Conservation (phyloP, 2,888 invertebrate genomes). For the Elmis aenea region DNA sequence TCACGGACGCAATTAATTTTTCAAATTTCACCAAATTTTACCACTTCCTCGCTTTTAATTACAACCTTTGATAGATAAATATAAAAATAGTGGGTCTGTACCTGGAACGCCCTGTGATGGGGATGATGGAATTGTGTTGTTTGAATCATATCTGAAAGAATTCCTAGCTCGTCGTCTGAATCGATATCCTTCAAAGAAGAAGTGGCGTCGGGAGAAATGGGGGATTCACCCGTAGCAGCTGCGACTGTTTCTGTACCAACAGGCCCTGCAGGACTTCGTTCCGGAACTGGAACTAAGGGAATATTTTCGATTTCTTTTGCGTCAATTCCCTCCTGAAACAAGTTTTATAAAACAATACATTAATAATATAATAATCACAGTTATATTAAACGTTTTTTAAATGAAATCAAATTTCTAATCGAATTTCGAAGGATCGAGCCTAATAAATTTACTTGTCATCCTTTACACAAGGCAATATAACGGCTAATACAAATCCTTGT, state of each 20-base stretch:
- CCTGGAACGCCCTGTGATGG: constrained; percentile 66
- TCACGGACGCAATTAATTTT: constrained; percentile 10
- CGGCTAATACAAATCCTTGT: too few species aligned
- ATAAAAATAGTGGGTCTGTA: constrained; percentile 38
- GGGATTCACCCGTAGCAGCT: constrained; percentile 15
- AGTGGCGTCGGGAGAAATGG: constrained; percentile 16
- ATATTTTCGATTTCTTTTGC: constrained; percentile 38
- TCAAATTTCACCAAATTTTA: constrained; percentile 1
- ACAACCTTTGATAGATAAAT: too few species aligned
- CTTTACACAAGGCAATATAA: too few species aligned
- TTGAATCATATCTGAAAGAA: constrained; percentile 58
- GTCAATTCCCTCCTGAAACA: constrained; percentile 34
- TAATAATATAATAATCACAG: too few species aligned
- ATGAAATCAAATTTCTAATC: too few species aligned
- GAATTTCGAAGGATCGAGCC: too few species aligned
- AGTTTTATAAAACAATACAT: too few species aligned
- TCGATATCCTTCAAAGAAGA: constrained; percentile 26
- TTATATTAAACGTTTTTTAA: too few species aligned
- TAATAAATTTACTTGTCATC: too few species aligned
- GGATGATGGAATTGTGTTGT: constrained; percentile 59
- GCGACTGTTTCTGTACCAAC: constrained; percentile 25
- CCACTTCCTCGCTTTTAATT: background rate
- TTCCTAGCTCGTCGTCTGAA: constrained; percentile 48
- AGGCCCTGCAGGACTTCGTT: constrained; percentile 28
- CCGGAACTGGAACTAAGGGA: constrained; percentile 23